phyloP scores from a whole-genome alignment of 2,888 invertebrate species.

The Polydrusus tereticollis region DNA sequence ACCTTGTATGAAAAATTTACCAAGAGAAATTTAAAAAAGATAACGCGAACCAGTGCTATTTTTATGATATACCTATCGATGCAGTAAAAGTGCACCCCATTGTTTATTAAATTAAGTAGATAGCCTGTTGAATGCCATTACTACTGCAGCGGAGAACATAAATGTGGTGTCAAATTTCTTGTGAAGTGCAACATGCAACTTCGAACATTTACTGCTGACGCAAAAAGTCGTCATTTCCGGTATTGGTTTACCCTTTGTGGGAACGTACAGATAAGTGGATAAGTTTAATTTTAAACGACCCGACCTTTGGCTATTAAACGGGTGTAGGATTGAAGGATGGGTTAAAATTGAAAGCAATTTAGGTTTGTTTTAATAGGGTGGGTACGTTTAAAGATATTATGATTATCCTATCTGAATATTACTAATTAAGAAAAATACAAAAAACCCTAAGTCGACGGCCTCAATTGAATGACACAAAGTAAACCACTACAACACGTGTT shows the following conservation, averaged over 20 bases:
- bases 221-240: slow-evolving; percentile 20
- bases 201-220: background rate
- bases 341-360: background rate
- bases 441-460: no score
- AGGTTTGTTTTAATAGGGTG: no score
- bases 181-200: background rate
- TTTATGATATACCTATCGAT: no score
- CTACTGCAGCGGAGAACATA: background rate
- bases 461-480: no score
- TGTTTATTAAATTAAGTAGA: slow-evolving; percentile 10
- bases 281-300: background rate
- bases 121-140: background rate
- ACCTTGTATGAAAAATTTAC: no score
- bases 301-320: background rate
- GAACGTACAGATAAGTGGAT: background rate
- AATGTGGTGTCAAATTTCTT: slow-evolving; percentile 12
- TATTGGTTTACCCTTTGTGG: slow-evolving; percentile 20
- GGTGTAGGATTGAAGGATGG: background rate
- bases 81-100: no score
- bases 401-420: no score
- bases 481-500: no score
- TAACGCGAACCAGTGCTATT: no score
- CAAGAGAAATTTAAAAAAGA: no score
- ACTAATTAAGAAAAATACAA: no score
- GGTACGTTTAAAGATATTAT: no score